Evolutionary conservation across 2,888 invertebrate genomes (phyloP).

Genomic region (Trachelus tabidus): DNA sequence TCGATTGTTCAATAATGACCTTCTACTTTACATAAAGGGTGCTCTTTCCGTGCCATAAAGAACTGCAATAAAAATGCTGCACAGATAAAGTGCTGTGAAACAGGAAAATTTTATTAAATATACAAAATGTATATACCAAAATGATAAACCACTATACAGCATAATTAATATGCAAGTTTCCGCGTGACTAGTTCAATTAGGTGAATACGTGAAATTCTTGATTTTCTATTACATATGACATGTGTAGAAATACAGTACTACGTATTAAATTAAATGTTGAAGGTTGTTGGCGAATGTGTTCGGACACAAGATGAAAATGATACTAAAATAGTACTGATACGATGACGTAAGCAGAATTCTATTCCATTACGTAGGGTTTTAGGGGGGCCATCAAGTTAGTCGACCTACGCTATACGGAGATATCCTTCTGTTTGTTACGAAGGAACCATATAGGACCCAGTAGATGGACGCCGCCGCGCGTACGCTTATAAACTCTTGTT

Average conservation of each 20-base stretch:
- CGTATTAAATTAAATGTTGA: background rate
- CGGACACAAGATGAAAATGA: background rate
- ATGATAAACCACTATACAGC: background rate
- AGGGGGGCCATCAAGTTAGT: background rate
- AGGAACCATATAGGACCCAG: background rate
- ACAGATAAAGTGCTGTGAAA: background rate
- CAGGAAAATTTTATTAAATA: background rate
- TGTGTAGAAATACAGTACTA: background rate
- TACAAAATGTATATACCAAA: background rate
- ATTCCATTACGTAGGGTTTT: background rate
- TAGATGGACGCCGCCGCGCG: background rate
- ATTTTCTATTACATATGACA: background rate
- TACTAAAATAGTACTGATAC: background rate
- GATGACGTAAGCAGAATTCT: background rate
- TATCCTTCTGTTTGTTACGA: slow-evolving; percentile 1
- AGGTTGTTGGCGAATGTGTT: background rate
- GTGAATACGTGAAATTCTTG: background rate
- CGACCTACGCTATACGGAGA: background rate
- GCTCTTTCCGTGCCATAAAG: background rate
- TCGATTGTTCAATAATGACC: background rate
- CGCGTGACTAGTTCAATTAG: background rate
- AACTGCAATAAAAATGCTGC: background rate
- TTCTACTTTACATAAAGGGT: background rate
- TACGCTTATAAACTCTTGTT: background rate
- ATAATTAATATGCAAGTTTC: background rate